Evolutionary conservation across 2,888 invertebrate species (phyloP), one percentile per base, ranked within the genome.

Genomic region (Epinotia ramella): DNA sequence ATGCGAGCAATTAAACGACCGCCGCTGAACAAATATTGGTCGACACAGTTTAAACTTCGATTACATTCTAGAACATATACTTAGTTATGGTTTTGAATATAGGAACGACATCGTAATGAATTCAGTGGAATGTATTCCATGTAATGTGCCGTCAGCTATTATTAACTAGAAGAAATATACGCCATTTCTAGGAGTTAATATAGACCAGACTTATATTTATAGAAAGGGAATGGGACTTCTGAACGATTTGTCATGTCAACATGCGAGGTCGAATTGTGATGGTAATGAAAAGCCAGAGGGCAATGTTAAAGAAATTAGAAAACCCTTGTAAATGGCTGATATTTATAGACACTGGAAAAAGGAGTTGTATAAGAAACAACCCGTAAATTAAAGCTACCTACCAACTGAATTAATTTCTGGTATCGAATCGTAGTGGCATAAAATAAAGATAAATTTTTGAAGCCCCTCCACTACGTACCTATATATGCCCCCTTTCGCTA

Each of bases 141-240:
- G 60, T 68, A 44, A 57, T 9, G 53, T 33, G 64, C 33, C 66
- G 20, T 28, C 33, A 20, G 66, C 73, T 53, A 67, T 73, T 66
- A 73, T 73, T 73, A 67, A 73, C 66, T 24, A 49, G 33, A 46
- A 73, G 60, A 73, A 66, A 60, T 66, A 66, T 62, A 18, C 49
- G 24, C 66, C 66, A 66, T 66, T 59, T 73, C 59, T 73, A 73
- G 74, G 57, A 44, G 24, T 68, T 73, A 67, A 65, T 67, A 60
- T 67, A 49, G 18, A 49, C 5, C 24, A 5, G 60, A 16, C 60
- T 60, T 16, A 66, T 66, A 66, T 53, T 65, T 59, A 28, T 59
- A 59, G 59, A 28, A 20, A 59, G 59, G 28, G 40, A 40, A 40
- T 40, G 40, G 24, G 46, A 49, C 24, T 49, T 53, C 6, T 13